phyloP scores from a whole-genome alignment of 2,888 invertebrate species.

The Clunio marinus region DNA sequence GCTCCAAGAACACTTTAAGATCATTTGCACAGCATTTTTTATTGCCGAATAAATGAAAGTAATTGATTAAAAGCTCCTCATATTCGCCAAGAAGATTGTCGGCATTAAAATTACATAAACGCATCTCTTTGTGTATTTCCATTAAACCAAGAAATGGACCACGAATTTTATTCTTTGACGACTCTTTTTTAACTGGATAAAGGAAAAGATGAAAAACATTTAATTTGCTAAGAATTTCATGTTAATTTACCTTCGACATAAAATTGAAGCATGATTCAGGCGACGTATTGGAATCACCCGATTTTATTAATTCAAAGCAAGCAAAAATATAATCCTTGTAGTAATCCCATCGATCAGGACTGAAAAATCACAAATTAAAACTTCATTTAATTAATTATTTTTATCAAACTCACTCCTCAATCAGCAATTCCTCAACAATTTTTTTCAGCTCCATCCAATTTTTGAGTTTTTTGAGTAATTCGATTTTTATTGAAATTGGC shows the following conservation, averaged over 20 bases:
- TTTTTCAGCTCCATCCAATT: conserved; percentile 71
- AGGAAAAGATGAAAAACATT: conserved; percentile 48
- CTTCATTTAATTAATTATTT: conserved; percentile 20
- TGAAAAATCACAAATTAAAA: conserved; percentile 43
- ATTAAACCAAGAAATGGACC: conserved; percentile 82
- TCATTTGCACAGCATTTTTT: conserved; percentile 85
- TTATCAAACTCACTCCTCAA: conserved; percentile 60
- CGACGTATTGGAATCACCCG: conserved; percentile 40
- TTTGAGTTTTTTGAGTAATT: conserved; percentile 66
- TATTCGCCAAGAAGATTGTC: conserved; percentile 59
- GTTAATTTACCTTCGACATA: conserved; percentile 44
- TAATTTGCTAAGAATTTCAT: background rate
- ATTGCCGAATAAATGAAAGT: conserved; percentile 74
- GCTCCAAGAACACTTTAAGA: conserved; percentile 67
- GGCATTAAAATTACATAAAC: conserved; percentile 55
- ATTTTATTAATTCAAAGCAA: conserved; percentile 60
- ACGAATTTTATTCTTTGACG: conserved; percentile 57
- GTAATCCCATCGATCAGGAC: conserved; percentile 69
- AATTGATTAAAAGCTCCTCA: conserved; percentile 68
- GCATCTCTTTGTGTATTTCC: conserved; percentile 65
- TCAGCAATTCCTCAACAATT: conserved; percentile 68
- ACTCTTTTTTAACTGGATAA: conserved; percentile 54
- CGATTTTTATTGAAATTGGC: conserved; percentile 65
- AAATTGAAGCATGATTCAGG: conserved; percentile 48
- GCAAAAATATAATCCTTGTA: conserved; percentile 69